These are phyloP conservation scores for Ceyx margarethae DNA, from an alignment of 2,113 vertebrate genomes.

Conservation along the genomic window DNA sequence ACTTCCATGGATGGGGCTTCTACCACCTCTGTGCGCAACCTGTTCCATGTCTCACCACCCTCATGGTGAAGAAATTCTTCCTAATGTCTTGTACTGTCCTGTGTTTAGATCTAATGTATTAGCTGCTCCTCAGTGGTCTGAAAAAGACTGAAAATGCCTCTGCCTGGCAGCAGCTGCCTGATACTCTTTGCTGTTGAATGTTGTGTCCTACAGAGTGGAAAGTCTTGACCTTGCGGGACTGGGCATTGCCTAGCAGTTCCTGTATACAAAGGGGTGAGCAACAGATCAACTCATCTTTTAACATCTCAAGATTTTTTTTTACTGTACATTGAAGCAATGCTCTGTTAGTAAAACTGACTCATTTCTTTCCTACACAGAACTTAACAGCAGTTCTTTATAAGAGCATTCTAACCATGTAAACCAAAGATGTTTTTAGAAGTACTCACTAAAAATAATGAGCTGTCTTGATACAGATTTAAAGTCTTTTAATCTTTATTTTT, in stretches of 20 bases:
- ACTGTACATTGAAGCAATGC: neutral
- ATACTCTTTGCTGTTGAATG: neutral
- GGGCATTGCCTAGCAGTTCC: neutral
- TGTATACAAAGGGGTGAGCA: neutral
- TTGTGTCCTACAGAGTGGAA: neutral
- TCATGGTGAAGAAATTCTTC: too few relatives aligned
- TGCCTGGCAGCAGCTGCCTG: neutral
- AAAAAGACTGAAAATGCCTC: neutral
- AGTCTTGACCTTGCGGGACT: neutral
- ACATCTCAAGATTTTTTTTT: neutral
- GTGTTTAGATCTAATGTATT: neutral
- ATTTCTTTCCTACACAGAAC: neutral
- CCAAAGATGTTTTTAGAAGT: neutral
- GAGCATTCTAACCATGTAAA: neutral
- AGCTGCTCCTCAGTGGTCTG: neutral
- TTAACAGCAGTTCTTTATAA: neutral
- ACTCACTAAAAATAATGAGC: neutral
- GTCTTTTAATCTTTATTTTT: neutral
- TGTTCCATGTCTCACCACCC: too few relatives aligned
- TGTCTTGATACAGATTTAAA: rapidly evolving
- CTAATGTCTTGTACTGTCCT: neutral
- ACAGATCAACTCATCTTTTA: neutral
- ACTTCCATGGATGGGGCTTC: too few relatives aligned
- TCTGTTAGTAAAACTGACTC: neutral
- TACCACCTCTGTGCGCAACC: too few relatives aligned